Evolutionary conservation across 2,888 invertebrate genomes (phyloP), one percentile per base, ranked within the genome.

Genomic region (Tribolium freemani): DNA sequence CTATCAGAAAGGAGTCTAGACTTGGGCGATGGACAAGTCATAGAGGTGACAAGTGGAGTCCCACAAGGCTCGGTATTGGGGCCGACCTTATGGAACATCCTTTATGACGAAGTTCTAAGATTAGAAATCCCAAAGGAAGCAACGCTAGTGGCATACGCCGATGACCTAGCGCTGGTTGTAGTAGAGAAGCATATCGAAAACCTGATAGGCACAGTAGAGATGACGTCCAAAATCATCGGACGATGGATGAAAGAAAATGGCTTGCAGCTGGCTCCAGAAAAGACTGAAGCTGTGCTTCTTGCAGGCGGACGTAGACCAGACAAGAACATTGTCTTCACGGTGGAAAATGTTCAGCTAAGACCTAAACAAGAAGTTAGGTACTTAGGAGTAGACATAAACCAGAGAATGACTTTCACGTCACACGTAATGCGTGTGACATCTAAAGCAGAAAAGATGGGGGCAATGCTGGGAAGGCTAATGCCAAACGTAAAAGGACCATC

Each of bases 401-500:
- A 51, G 5, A 51, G 51, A 51, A 51, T 51, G 51, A 3, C 16
- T 3, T 51, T 51, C 51, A 44, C 44, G 1, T 3, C 2, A 3
- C 16, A 20, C 6, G 20, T 51, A 3, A n/a, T n/a, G n/a, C n/a
- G n/a, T n/a, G n/a, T n/a, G n/a, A n/a, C n/a, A n/a, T n/a, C n/a
- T n/a, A n/a, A n/a, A n/a, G n/a, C n/a, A n/a, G n/a, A n/a, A n/a
- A n/a, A n/a, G n/a, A n/a, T n/a, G n/a, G n/a, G n/a, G n/a, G n/a
- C n/a, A n/a, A n/a, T n/a, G n/a, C n/a, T n/a, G n/a, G n/a, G n/a
- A n/a, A n/a, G n/a, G n/a, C n/a, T n/a, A n/a, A n/a, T n/a, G n/a
- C n/a, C n/a, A n/a, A 74, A 68, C 30, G 48, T 68, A 31, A 21
- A 50, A 11, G 75, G 71, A 1, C 68, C 71, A 11, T 11, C 26